Conservation (phyloP, 1,140 invertebrate species). For the Polypedilum pembai region DNA sequence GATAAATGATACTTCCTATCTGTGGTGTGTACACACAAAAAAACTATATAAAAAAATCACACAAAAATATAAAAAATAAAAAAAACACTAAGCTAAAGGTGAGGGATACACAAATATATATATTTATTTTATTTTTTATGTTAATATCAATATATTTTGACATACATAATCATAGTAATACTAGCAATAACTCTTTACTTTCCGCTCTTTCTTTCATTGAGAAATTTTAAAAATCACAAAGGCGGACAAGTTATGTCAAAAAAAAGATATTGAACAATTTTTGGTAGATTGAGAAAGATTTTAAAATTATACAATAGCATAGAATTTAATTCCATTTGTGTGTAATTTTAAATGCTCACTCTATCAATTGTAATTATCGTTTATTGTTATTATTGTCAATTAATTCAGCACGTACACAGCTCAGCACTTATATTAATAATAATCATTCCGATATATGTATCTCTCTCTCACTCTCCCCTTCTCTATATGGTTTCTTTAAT, state of each 20-base stretch:
- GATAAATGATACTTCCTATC: conserved; percentile 47
- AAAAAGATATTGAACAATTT: neutral
- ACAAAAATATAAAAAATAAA: conserved; percentile 29
- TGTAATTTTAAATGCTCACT: too few relatives aligned
- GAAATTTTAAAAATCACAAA: conserved; percentile 34
- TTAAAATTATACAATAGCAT: neutral
- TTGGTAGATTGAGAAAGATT: neutral
- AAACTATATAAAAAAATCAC: conserved; percentile 25
- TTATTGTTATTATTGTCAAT: neutral
- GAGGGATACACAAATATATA: conserved; percentile 27
- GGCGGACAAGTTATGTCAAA: conserved; percentile 30
- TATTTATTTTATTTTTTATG: neutral
- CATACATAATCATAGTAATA: neutral
- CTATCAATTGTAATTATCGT: neutral
- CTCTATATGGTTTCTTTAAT: conserved; percentile 10
- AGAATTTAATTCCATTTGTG: too few relatives aligned
- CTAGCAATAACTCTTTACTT: neutral
- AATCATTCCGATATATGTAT: neutral
- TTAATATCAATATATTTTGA: conserved; percentile 19
- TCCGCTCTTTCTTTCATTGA: neutral
- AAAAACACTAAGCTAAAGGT: conserved; percentile 30
- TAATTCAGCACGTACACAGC: neutral
- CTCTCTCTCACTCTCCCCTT: neutral
- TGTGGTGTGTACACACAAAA: conserved; percentile 29
- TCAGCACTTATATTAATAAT: conserved; percentile 25